Conservation (phyloP, 92 coral and sea anemone genomes). For the Epizoanthus illoricatus region DNA sequence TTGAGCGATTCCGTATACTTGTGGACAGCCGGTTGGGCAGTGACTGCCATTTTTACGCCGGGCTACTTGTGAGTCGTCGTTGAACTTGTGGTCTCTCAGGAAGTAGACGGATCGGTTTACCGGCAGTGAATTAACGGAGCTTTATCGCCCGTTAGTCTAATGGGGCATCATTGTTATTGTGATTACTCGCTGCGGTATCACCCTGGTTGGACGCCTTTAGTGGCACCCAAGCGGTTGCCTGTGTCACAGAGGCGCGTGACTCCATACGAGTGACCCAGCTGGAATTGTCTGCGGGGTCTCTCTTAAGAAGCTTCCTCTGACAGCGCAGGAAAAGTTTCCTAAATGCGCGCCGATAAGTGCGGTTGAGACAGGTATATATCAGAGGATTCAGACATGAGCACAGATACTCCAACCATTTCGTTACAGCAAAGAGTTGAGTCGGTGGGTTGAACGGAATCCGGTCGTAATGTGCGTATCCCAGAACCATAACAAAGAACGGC, state of each 20-base stretch:
- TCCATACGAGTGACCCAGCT: slow-evolving; percentile 61
- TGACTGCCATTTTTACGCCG: too few relatives aligned
- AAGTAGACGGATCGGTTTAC: too few relatives aligned
- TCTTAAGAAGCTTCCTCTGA: slow-evolving; percentile 54
- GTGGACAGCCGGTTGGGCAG: too few relatives aligned
- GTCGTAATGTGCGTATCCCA: slow-evolving; percentile 56
- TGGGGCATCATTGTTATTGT: too few relatives aligned
- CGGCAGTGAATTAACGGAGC: too few relatives aligned
- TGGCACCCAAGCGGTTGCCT: slow-evolving; percentile 40
- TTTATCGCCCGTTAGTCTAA: too few relatives aligned
- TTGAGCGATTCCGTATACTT: too few relatives aligned
- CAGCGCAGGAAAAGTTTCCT: slow-evolving; percentile 79
- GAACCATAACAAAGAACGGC: slow-evolving; percentile 75
- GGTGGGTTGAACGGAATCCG: slow-evolving; percentile 31
- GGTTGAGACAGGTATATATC: slow-evolving; percentile 93
- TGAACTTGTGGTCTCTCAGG: too few relatives aligned
- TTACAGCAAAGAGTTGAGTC: slow-evolving; percentile 41
- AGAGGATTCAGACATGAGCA: slow-evolving; percentile 92
- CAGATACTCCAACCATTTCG: slow-evolving; percentile 83
- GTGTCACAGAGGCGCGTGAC: slow-evolving; percentile 50
- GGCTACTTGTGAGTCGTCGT: too few relatives aligned
- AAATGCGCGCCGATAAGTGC: slow-evolving; percentile 86
- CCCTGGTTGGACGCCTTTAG: slow-evolving; percentile 14
- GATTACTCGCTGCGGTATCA: background rate
- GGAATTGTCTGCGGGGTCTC: slow-evolving; percentile 56